Base-by-base conservation (phyloP, 1,140 invertebrate species). In the Drosophila malerkotliana region DNA sequence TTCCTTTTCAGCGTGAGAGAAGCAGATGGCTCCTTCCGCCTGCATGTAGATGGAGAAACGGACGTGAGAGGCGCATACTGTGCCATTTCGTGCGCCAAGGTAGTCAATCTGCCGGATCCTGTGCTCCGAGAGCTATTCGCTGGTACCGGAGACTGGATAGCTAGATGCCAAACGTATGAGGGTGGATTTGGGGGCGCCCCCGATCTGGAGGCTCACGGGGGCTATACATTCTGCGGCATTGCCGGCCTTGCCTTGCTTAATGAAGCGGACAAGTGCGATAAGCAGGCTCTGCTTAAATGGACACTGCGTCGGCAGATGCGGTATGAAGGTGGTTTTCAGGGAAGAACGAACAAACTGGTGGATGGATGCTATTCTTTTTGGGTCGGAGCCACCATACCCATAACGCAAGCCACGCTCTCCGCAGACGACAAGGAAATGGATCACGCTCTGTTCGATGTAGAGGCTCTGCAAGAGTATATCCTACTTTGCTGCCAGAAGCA, bases 341-440 rank as follows among this genome's bases (percentile, higher is more conserved):
- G 98, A 1, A 93, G 99, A 83, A 99, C 99, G 4, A 99, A 99
- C 92, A 99, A 99, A 93, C 92, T 99, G 56, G 98, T 99, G 1
- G 99, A 99, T 93, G 96, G 97, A 6, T 99, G 99, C 93, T 99
- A 99, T 92, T 98, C 98, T 3, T 99, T 99, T 93, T 99, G 99
- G 99, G 97, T 98, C 93, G 98, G 97, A 26, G 98, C 96, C 30
- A 94, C 95, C 37, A 98, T 99, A 91, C 97, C 97, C 39, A 93
- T 95, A 28, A 94, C 97, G 6, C 94, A 96, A 72, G 92, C 93
- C 37, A 92, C 94, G 44, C 90, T 96, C 26, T 81, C 71, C 0
- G 66, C 56, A 10, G 44, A 51, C 28, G 77, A 72, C 24, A 77
- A 80, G 9, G 28, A 45, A 8, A 68, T 90, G 63, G 75, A 81